Evolutionary conservation across 2,113 vertebrate genomes (phyloP), one percentile per base, ranked within the genome.

Genomic region (Syngnathus scovelli): DNA sequence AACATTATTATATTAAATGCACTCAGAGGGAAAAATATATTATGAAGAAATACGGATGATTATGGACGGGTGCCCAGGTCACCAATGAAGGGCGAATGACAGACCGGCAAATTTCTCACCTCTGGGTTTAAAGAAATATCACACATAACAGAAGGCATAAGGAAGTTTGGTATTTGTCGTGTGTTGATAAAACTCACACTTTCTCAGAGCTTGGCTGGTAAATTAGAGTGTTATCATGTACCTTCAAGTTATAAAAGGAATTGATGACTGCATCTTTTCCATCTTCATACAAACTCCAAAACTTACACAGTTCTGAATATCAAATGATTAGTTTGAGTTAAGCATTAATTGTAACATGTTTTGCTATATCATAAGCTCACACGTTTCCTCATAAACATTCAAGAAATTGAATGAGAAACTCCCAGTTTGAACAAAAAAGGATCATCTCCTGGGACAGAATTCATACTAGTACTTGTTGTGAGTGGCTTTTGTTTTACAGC

Each of bases 151-250:
- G 62, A 16, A n/a, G 62, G 13, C 44, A 49, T 11, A 18, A 33
- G 49, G 44, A 37, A 48, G 21, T 49, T 49, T 49, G 13, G 16
- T 18, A 36, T 27, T 16, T 49, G 44, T 36, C 44, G 11, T 16
- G 62, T 64, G 27, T 64, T 49, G 46, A 36, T 64, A 49, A 33
- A 48, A 49, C 15, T 49, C 43, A 64, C 39, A 64, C 43, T 44
- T 64, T 64, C n/a, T 44, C 39, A 21, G 12, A 19, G 44, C 41
- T 49, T 64, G 11, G 13, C 16, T 64, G 43, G 62, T 49, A 49
- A 48, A 33, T 27, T 36, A 21, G 44, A 64, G 43, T 64, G 44
- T 64, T 64, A 36, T 23, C 41, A 44, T 63, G 58, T 41, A 43
- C 10, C 7, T 43, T 61, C 2, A 41, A 43, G 38, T 61, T 61